phyloP scores from a whole-genome alignment of 2,888 invertebrate species.

The Polietes domitor region DNA sequence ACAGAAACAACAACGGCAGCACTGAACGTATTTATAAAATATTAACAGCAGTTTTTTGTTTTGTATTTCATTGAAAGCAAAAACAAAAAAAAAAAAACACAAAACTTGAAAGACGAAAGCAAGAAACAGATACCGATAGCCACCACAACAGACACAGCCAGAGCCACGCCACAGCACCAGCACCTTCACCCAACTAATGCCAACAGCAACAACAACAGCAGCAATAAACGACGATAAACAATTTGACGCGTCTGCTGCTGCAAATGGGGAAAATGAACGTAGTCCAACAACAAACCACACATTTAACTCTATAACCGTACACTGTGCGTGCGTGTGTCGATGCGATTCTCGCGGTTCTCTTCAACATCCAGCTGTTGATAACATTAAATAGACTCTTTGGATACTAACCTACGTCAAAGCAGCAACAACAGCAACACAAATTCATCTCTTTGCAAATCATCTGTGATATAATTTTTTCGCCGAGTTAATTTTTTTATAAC shows the following conservation, averaged over 20 bases:
- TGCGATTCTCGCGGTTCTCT: conserved; percentile 35
- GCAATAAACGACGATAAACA: neutral
- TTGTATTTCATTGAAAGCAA: neutral
- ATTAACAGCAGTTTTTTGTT: neutral
- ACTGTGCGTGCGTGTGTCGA: conserved; percentile 56
- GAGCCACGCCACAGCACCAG: neutral
- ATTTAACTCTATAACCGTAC: conserved; percentile 46
- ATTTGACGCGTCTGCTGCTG: neutral
- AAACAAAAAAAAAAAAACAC: neutral
- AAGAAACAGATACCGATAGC: neutral
- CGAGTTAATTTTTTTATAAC: conserved; percentile 1
- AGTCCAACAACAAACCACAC: neutral
- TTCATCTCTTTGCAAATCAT: conserved; percentile 52
- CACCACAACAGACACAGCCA: neutral
- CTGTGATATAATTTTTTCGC: conserved; percentile 56
- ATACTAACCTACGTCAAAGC: neutral
- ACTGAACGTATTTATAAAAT: neutral
- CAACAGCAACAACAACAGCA: neutral
- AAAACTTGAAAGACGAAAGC: neutral
- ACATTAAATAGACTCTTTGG: conserved; percentile 12
- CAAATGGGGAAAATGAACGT: neutral
- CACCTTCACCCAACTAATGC: neutral
- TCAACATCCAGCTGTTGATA: conserved; percentile 40
- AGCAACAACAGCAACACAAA: conserved; percentile 24
- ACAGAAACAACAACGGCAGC: neutral